Base-by-base conservation (phyloP, 2,888 invertebrate genomes). In the Oegoconia quadripuncta region DNA sequence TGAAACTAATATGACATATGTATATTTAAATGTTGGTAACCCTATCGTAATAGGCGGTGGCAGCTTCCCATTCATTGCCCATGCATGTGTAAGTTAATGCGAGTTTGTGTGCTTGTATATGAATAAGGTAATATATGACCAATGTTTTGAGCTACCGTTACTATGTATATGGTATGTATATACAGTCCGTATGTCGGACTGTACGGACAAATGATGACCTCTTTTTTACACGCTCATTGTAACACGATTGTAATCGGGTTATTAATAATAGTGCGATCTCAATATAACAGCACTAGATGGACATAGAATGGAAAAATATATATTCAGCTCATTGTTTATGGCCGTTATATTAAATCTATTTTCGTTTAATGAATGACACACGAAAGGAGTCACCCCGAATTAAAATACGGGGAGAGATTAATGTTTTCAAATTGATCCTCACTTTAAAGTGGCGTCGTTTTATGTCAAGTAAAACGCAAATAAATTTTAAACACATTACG, bases 401-500 rank as follows among this genome's bases (percentile, higher is more conserved):
- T 56, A 60, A 53, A 57, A 55, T 50, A 48, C 44, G 58, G 44
- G 52, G 58, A 64, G 67, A 66, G 64, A 69, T 62, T 55, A 58
- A 62, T 61, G 64, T 68, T 67, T 64, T 59, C 52, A 58, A 64
- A 60, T 63, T 55, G 64, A 67, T 66, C 66, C 70, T 66, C 60
- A 57, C 70, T 74, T 61, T 56, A 55, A 67, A 61, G 55, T 64
- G 69, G 59, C 50, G 57, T 39, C 52, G 73, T 73, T 35, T 35
- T 9, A n/a, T 72, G 65, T 65, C 50, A 61, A 55, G 74, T 78
- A 67, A 79, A 77, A 78, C 72, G 77, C 75, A 77, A 72, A 84
- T 84, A 83, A 82, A 84, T 83, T 75, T 73, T 60, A 70, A 76
- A 70, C 65, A 74, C 81, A 81, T 83, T 81, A 75, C 76, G 64